Conservation (phyloP, 35 echinoderm and acorn worm species). For the Eucidaris tribuloides region DNA sequence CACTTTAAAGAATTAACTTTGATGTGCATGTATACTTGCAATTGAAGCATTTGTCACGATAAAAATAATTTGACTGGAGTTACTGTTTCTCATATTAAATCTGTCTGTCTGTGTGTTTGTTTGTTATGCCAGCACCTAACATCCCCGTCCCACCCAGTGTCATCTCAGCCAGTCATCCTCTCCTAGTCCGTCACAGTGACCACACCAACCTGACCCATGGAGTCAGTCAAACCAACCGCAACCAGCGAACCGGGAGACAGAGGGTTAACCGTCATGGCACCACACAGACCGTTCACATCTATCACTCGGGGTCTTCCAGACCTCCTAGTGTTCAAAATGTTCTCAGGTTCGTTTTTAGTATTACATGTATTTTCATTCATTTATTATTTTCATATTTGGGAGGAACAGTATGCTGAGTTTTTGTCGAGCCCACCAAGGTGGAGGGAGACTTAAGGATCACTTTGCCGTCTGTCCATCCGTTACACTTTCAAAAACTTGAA, state of each 20-base stretch:
- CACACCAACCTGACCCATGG: constrained; percentile 78
- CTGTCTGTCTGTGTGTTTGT: not conserved
- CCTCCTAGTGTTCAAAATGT: constrained; percentile 75
- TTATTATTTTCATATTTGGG: not conserved
- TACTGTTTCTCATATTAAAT: not conserved
- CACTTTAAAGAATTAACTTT: too few species aligned
- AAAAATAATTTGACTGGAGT: too few species aligned
- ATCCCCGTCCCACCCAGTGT: constrained; percentile 52
- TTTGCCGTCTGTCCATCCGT: too few species aligned
- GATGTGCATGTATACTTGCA: too few species aligned
- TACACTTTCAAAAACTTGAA: too few species aligned
- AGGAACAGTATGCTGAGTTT: not conserved
- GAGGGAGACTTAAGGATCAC: too few species aligned
- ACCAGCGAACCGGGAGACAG: constrained; percentile 41
- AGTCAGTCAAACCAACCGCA: constrained; percentile 35
- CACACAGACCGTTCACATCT: constrained; percentile 87
- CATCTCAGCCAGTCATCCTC: constrained; percentile 69
- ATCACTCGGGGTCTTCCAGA: constrained; percentile 63
- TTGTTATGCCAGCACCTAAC: constrained; percentile 37
- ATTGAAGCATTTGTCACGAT: too few species aligned
- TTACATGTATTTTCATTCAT: too few species aligned
- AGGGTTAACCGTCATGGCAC: constrained; percentile 68
- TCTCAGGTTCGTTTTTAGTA: constrained; percentile 54
- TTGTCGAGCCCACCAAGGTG: too few species aligned
- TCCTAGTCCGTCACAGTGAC: constrained; percentile 73